Conservation (phyloP, 2,113 vertebrate genomes). For the Gobiocypris rarus region DNA sequence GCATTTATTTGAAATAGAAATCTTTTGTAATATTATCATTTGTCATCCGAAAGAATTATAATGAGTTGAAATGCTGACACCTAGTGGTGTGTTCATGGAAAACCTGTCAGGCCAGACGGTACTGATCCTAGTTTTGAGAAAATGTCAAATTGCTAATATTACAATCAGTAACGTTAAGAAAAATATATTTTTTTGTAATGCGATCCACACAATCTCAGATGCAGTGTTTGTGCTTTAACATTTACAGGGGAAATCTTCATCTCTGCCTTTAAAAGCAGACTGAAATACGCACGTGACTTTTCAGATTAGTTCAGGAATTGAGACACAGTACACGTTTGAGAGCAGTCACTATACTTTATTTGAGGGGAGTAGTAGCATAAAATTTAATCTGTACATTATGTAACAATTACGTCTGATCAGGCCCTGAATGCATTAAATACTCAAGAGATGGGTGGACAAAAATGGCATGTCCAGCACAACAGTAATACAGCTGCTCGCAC, state of each 20-base stretch:
- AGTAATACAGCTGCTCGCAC: conserved; percentile 43
- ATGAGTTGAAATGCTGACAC: conserved; percentile 12
- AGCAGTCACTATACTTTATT: conserved; percentile 85
- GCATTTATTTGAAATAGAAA: no score
- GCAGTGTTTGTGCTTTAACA: no score
- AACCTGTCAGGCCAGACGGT: not conserved
- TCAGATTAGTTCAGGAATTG: not conserved
- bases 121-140: no score
- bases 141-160: no score
- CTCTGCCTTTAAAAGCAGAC: no score
- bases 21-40: no score
- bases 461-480: conserved; percentile 76
- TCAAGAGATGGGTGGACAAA: conserved; percentile 72
- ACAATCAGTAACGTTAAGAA: no score
- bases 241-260: no score
- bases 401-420: conserved; percentile 88
- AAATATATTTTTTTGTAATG: no score
- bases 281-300: not conserved
- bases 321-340: conserved; percentile 47
- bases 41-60: no score
- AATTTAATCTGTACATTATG: conserved; percentile 93
- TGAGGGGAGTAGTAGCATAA: conserved; percentile 85
- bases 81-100: conserved; percentile 24
- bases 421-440: conserved; percentile 76
- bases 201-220: no score